Evolutionary conservation across 2,888 invertebrate species (phyloP).

Genomic region (Arenicola marina): DNA sequence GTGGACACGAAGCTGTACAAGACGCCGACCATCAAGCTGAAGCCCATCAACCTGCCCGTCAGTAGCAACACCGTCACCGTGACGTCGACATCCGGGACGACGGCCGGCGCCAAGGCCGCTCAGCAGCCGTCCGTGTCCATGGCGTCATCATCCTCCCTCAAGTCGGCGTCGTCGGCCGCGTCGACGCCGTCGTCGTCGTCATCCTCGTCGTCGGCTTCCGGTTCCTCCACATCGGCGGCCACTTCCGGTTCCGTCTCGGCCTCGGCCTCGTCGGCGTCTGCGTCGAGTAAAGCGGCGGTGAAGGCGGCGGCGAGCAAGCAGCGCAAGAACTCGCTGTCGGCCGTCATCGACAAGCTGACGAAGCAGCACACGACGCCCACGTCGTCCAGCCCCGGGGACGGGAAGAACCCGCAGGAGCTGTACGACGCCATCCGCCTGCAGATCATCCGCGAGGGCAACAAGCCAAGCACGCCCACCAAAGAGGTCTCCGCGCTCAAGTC

Average conservation of each 20-base stretch:
- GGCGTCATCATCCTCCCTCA: background rate
- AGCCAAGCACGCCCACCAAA: constrained; percentile 29
- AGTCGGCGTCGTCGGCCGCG: constrained; percentile 25
- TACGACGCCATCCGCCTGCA: constrained; percentile 27
- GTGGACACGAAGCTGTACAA: constrained; percentile 47
- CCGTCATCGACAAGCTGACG: constrained; percentile 84
- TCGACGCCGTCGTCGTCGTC: background rate
- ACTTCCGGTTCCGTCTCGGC: too few relatives aligned
- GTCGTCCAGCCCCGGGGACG: background rate
- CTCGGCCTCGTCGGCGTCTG: background rate
- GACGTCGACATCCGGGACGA: background rate
- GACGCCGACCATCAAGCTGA: constrained; percentile 52
- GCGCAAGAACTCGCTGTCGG: constrained; percentile 50
- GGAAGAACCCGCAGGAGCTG: constrained; percentile 5
- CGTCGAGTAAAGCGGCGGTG: background rate
- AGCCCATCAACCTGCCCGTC: constrained; percentile 72
- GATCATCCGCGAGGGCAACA: constrained; percentile 28
- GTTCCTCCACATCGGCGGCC: background rate
- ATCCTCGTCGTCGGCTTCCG: background rate
- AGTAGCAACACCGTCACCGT: constrained; percentile 14
- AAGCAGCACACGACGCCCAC: constrained; percentile 18
- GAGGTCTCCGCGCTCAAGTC: constrained; percentile 16
- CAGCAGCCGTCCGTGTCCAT: constrained; percentile 13
- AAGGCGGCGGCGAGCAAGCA: constrained; percentile 3
- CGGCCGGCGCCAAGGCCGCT: background rate